phyloP scores from a whole-genome alignment of 2,113 vertebrate species.

The Macrotis lagotis region DNA sequence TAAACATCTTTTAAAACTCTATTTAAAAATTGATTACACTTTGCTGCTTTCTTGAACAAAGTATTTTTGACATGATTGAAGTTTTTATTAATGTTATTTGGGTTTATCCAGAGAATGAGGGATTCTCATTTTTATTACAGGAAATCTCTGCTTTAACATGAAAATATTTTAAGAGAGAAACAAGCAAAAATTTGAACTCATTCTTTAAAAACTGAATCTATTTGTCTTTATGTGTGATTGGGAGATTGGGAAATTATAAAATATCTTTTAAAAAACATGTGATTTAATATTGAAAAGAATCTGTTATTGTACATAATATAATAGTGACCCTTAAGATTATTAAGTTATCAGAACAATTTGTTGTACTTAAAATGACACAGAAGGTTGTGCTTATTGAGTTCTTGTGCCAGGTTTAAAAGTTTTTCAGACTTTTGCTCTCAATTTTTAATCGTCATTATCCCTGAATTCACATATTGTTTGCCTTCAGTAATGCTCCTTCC shows the following conservation, averaged over 20 bases:
- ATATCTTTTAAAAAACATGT: background rate
- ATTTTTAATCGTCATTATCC: background rate
- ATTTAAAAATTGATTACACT: background rate
- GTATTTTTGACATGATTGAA: background rate
- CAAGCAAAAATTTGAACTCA: background rate
- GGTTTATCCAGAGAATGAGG: background rate
- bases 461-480: background rate
- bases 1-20: background rate
- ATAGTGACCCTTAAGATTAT: background rate
- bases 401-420: background rate
- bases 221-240: background rate
- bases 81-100: background rate
- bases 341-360: background rate
- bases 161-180: too few relatives aligned
- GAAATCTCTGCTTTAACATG: too few relatives aligned
- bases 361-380: background rate
- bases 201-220: background rate
- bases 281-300: background rate
- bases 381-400: background rate
- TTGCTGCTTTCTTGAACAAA: background rate
- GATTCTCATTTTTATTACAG: too few relatives aligned
- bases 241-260: background rate
- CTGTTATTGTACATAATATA: background rate
- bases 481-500: background rate
- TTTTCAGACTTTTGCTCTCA: background rate